Evolutionary conservation across 1,140 invertebrate genomes (phyloP).

Genomic region (Bombus turneri): DNA sequence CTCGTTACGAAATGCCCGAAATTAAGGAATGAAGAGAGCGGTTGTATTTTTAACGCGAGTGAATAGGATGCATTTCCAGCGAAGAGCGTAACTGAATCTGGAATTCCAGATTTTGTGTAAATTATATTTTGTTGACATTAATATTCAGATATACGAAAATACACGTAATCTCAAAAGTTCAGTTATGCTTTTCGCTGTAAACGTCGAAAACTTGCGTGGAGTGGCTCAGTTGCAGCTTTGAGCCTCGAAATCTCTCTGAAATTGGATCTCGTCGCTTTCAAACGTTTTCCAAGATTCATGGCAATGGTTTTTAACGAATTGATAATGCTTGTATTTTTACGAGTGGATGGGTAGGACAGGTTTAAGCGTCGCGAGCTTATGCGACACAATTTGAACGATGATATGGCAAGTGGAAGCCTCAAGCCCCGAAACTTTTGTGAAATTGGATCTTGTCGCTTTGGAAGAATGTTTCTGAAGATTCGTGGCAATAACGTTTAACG

Average conservation of each 20-base stretch:
- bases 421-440: background rate
- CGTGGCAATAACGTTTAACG: background rate
- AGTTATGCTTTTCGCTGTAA: too few relatives aligned
- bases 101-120: background rate
- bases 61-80: background rate
- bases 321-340: background rate
- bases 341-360: too few relatives aligned
- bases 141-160: too few relatives aligned
- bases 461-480: too few relatives aligned
- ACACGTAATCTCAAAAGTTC: too few relatives aligned
- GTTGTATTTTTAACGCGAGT: conserved; percentile 1
- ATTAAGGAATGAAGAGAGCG: background rate
- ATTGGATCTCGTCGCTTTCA: background rate
- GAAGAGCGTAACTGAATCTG: too few relatives aligned
- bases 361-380: too few relatives aligned
- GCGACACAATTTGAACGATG: background rate
- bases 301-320: background rate
- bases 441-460: background rate
- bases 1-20: conserved; percentile 30
- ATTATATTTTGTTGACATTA: background rate
- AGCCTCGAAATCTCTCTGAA: background rate
- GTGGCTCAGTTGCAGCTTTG: background rate
- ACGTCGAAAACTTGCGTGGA: too few relatives aligned
- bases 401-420: background rate
- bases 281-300: background rate